phyloP scores from a whole-genome alignment of 2,797 vertebrate genomes.

The Brachymystax lenok region DNA sequence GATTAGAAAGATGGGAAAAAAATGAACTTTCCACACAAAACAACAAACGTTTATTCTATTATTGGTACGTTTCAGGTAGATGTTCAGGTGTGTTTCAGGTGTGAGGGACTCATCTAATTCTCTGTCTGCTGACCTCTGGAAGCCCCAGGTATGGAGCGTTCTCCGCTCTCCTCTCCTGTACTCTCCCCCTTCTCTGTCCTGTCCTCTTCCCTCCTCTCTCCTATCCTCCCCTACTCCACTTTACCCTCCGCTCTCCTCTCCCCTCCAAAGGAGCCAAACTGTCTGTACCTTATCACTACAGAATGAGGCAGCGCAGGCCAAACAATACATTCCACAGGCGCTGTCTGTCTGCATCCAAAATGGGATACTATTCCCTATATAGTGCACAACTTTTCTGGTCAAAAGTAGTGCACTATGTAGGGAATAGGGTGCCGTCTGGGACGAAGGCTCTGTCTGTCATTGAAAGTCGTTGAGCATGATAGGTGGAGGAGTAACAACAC shows the following conservation, averaged over 20 bases:
- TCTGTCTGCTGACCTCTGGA: not conserved
- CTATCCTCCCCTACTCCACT: not conserved
- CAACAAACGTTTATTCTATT: too few species aligned
- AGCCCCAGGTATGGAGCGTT: not conserved
- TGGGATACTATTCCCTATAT: too few species aligned
- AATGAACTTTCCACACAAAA: too few species aligned
- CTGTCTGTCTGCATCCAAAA: not conserved
- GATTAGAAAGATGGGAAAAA: not conserved
- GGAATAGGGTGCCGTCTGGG: not conserved
- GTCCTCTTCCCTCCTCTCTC: too few species aligned
- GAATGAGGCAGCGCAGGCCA: constrained; percentile 75
- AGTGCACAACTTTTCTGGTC: too few species aligned
- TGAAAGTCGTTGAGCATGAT: constrained; percentile 52
- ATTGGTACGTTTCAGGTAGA: too few species aligned
- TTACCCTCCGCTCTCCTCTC: constrained; percentile 2
- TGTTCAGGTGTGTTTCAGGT: too few species aligned
- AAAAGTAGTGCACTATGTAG: not conserved
- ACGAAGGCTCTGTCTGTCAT: constrained; percentile 40
- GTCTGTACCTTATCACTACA: constrained; percentile 86
- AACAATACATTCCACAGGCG: constrained; percentile 77
- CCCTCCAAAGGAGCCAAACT: constrained; percentile 85
- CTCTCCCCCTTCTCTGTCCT: too few species aligned
- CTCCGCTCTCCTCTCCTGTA: constrained; percentile 4
- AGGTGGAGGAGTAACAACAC: constrained; percentile 10
- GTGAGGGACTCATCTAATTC: not conserved